phyloP scores from a whole-genome alignment of 2,113 vertebrate species.

The Oreochromis tanganicae region DNA sequence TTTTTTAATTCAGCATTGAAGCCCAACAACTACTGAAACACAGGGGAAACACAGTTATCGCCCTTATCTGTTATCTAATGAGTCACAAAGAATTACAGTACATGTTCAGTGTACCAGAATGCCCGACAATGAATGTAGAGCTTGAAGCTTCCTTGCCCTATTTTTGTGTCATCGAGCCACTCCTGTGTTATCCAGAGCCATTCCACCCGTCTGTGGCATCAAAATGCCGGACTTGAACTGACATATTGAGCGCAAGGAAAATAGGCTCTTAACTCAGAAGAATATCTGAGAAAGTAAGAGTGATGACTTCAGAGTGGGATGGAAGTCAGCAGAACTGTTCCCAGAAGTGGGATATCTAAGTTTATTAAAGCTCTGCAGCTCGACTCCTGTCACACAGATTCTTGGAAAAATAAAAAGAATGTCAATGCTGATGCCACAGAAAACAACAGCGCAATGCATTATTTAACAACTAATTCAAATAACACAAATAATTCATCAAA shows the following conservation, averaged over 20 bases:
- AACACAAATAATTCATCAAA: constrained; percentile 39
- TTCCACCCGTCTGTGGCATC: neutral
- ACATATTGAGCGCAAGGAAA: constrained; percentile 24
- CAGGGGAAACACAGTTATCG: neutral
- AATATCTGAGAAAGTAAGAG: neutral
- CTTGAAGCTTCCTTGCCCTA: constrained; percentile 11
- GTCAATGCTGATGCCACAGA: constrained; percentile 3
- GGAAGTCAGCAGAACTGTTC: constrained; percentile 25
- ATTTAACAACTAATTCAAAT: constrained; percentile 39
- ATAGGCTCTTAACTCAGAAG: neutral
- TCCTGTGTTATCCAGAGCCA: neutral
- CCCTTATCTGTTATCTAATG: constrained; percentile 29
- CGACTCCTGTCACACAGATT: neutral
- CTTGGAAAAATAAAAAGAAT: constrained; percentile 7
- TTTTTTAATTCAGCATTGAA: constrained; percentile 1
- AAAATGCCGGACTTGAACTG: neutral
- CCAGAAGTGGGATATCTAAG: neutral
- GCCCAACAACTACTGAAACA: neutral
- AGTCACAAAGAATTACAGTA: constrained; percentile 23
- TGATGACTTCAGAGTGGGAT: constrained; percentile 8
- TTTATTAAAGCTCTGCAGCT: constrained; percentile 12
- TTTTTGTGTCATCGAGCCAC: constrained; percentile 3
- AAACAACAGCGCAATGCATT: constrained; percentile 2
- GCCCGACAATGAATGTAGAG: neutral
- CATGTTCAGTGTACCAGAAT: neutral